These are phyloP conservation scores for Clarias fuscus DNA, from an alignment of 2,797 vertebrate genomes.

Conservation along the genomic window DNA sequence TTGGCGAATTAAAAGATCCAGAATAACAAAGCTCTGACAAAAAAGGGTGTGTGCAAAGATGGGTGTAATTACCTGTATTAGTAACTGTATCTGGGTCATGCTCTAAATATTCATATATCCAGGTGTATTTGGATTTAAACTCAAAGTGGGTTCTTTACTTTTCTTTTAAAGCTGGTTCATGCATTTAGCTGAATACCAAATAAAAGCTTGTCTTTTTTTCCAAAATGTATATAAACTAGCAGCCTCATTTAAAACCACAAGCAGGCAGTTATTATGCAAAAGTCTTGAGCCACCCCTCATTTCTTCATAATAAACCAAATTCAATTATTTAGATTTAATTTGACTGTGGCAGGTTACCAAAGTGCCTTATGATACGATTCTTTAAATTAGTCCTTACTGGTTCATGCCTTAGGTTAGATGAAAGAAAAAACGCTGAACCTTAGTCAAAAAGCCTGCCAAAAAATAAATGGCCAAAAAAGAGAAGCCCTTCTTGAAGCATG, in stretches of 20 bases:
- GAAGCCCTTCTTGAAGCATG: too few species aligned
- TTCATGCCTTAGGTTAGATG: too few species aligned
- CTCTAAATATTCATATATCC: not conserved
- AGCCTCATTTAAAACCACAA: not conserved
- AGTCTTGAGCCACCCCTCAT: too few species aligned
- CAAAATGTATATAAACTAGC: not conserved
- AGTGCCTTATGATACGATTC: too few species aligned
- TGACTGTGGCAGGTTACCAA: too few species aligned
- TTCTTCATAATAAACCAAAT: too few species aligned
- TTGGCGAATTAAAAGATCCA: conserved; percentile 31
- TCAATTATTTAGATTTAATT: too few species aligned
- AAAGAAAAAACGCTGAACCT: too few species aligned
- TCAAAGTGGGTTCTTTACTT: not conserved
- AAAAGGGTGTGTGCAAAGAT: not conserved
- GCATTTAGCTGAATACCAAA: not conserved
- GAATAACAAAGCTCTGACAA: conserved; percentile 15
- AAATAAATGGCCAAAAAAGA: too few species aligned
- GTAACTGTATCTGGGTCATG: not conserved
- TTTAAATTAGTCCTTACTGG: too few species aligned
- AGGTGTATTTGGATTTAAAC: not conserved
- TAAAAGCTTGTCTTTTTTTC: not conserved
- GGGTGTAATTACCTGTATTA: not conserved
- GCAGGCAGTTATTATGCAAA: not conserved
- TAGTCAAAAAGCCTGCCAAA: too few species aligned
- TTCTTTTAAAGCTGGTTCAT: not conserved